These are phyloP conservation scores for Macrobrachium nipponense DNA, from an alignment of 1,140 invertebrate genomes.

Conservation along the genomic window DNA sequence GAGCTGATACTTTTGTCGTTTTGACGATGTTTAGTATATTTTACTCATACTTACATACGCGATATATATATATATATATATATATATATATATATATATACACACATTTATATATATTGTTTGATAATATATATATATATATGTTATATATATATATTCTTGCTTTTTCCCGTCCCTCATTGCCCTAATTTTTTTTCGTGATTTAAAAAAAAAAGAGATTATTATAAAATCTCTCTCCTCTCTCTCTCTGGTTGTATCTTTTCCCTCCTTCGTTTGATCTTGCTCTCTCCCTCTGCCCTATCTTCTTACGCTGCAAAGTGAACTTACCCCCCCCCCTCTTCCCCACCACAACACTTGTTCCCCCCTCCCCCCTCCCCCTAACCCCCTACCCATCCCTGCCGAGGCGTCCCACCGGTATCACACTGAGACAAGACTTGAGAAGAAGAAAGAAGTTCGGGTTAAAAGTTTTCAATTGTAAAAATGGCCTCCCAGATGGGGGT, in stretches of 20 bases:
- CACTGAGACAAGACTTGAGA: too few relatives aligned
- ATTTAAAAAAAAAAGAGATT: slow-evolving; percentile 1
- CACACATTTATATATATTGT: too few relatives aligned
- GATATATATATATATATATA: too few relatives aligned
- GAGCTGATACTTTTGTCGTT: too few relatives aligned
- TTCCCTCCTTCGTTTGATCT: background rate
- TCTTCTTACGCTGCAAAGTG: background rate
- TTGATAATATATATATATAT: too few relatives aligned
- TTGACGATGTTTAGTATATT: too few relatives aligned
- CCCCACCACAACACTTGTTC: background rate
- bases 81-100: too few relatives aligned
- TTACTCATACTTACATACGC: too few relatives aligned
- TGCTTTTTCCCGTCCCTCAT: background rate
- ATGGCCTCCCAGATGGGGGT: slow-evolving; percentile 5
- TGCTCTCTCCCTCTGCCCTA: background rate
- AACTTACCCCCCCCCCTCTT: background rate
- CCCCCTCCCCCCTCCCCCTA: background rate
- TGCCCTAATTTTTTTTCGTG: background rate
- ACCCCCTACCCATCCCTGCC: too few relatives aligned
- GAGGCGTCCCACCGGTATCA: too few relatives aligned
- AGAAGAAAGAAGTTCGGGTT: background rate
- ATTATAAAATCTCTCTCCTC: background rate
- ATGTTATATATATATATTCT: too few relatives aligned
- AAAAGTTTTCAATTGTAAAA: slow-evolving; percentile 10
- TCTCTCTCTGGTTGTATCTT: background rate